Evolutionary conservation across 2,113 vertebrate genomes (phyloP).

Genomic region (Anolis sagrei): DNA sequence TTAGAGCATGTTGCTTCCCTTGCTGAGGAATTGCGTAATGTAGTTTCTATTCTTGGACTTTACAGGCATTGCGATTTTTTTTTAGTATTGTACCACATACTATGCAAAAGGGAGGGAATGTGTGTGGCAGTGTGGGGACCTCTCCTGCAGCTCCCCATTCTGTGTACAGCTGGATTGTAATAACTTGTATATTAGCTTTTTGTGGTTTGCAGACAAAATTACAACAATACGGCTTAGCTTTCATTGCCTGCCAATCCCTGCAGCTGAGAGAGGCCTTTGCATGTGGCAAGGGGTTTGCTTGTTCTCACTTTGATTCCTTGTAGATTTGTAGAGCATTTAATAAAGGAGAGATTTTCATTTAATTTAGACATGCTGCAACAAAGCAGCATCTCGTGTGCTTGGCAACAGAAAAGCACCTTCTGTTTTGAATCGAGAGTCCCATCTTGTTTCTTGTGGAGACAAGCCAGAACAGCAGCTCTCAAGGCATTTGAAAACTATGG

Average conservation of each 20-base stretch:
- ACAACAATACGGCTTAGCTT: background rate
- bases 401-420: background rate
- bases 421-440: background rate
- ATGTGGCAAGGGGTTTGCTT: rapidly evolving
- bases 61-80: background rate
- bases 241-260: background rate
- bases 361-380: background rate
- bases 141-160: too few relatives aligned
- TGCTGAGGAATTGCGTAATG: too few relatives aligned
- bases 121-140: background rate
- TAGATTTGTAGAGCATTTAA: background rate
- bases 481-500: background rate
- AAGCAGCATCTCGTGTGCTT: background rate
- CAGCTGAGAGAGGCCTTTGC: background rate
- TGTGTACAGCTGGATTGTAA: conserved; percentile 18
- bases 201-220: background rate
- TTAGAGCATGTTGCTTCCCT: background rate
- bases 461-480: background rate
- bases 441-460: too few relatives aligned
- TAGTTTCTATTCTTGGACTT: background rate
- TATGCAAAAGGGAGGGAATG: background rate
- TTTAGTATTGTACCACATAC: background rate
- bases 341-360: background rate
- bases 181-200: background rate
- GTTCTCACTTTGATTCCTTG: background rate